Evolutionary conservation across 2,888 invertebrate species (phyloP).

Genomic region (Netelia virgata): DNA sequence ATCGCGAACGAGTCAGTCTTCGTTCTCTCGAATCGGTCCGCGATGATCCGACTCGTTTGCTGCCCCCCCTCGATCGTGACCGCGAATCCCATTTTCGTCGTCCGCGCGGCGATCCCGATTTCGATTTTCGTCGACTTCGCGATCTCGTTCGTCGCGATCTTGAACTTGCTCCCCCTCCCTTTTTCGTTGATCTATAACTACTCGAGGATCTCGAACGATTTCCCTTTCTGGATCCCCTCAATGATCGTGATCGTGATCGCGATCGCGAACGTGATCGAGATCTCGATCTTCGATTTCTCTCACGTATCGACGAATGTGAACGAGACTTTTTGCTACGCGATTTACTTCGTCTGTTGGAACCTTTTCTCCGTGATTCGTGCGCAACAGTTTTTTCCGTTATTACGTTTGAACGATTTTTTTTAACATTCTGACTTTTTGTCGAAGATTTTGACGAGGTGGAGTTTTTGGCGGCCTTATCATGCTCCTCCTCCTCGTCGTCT

Average conservation of each 20-base stretch:
- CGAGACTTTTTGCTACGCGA: constrained; percentile 72
- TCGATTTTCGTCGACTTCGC: constrained; percentile 73
- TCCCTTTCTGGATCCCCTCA: constrained; percentile 65
- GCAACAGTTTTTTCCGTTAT: background rate
- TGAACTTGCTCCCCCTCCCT: constrained; percentile 70
- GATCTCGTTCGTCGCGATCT: constrained; percentile 73
- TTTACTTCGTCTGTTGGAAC: constrained; percentile 69
- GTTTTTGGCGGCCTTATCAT: constrained; percentile 18
- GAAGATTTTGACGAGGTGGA: constrained; percentile 50
- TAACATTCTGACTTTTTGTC: constrained; percentile 66
- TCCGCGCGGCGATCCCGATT: constrained; percentile 68
- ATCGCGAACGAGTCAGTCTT: constrained; percentile 76
- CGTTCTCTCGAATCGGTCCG: constrained; percentile 71
- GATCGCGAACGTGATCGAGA: constrained; percentile 75
- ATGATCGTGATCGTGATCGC: constrained; percentile 70
- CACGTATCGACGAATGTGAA: constrained; percentile 24
- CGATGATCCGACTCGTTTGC: constrained; percentile 75
- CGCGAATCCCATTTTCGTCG: constrained; percentile 76
- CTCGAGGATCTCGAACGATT: constrained; percentile 79
- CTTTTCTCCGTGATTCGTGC: constrained; percentile 36
- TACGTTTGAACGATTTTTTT: constrained; percentile 71
- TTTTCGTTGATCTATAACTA: constrained; percentile 75
- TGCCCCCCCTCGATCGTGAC: constrained; percentile 74
- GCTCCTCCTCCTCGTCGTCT: constrained; percentile 28
- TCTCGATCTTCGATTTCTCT: constrained; percentile 41